phyloP scores from a whole-genome alignment of 2,888 invertebrate genomes.

The Nyleta sp. region DNA sequence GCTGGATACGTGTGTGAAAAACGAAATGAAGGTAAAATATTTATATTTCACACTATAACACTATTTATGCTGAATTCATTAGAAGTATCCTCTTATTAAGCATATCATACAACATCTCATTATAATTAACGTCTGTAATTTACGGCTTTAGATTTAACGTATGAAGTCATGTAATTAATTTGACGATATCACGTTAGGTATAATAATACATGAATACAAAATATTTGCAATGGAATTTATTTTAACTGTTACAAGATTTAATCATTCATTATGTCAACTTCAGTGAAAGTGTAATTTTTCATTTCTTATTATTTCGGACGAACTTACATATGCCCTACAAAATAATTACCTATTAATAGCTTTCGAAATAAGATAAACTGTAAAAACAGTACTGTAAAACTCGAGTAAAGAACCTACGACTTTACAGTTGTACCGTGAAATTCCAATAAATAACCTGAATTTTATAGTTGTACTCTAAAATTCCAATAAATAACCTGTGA shows the following conservation, averaged over 20 bases:
- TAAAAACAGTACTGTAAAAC: too few relatives aligned
- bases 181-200: conserved; percentile 21
- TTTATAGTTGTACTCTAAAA: too few relatives aligned
- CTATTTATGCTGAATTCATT: conserved; percentile 34
- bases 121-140: conserved; percentile 40
- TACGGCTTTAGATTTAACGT: conserved; percentile 34
- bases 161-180: conserved; percentile 43
- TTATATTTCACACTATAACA: conserved; percentile 10
- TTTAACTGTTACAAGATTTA: background rate
- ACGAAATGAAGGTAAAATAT: conserved; percentile 25
- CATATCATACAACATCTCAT: conserved; percentile 26
- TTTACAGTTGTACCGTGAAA: too few relatives aligned
- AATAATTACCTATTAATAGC: too few relatives aligned
- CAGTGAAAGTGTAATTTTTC: conserved; percentile 5
- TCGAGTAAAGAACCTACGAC: too few relatives aligned
- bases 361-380: too few relatives aligned
- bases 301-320: conserved; percentile 13
- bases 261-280: conserved; percentile 24
- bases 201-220: conserved; percentile 9
- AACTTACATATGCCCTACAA: too few relatives aligned
- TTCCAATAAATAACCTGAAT: too few relatives aligned
- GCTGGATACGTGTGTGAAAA: conserved; percentile 21
- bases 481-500: too few relatives aligned
- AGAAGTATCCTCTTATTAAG: conserved; percentile 32
- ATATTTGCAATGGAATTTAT: conserved; percentile 16